phyloP scores from a whole-genome alignment of 2,888 invertebrate species.

The Hyposoter didymator region DNA sequence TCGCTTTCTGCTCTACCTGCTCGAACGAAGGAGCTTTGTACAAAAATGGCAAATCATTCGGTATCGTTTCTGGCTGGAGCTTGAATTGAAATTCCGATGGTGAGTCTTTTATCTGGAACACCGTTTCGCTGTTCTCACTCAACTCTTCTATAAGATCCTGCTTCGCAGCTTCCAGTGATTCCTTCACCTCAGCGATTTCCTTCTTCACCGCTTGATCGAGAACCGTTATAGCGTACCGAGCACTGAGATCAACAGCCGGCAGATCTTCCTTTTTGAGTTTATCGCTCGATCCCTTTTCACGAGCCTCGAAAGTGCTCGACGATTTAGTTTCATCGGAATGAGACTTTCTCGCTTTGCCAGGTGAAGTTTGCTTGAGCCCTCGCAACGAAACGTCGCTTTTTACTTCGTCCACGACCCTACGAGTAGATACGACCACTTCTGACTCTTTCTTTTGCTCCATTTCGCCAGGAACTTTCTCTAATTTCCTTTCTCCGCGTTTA shows the following conservation, averaged over 20 bases:
- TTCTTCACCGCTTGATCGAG: constrained; percentile 87
- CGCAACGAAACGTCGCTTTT: constrained; percentile 68
- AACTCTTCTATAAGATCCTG: constrained; percentile 89
- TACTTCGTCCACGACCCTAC: constrained; percentile 59
- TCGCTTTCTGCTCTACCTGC: constrained; percentile 71
- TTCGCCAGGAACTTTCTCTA: constrained; percentile 46
- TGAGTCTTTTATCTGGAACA: constrained; percentile 87
- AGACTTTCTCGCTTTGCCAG: constrained; percentile 69
- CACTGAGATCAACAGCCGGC: constrained; percentile 80
- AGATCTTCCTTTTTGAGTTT: constrained; percentile 83
- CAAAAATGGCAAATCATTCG: constrained; percentile 86
- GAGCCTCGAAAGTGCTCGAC: constrained; percentile 75
- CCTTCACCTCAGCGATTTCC: constrained; percentile 90
- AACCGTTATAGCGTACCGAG: constrained; percentile 81
- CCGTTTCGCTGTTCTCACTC: constrained; percentile 86
- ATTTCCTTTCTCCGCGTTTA: constrained; percentile 41
- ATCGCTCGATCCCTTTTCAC: constrained; percentile 75
- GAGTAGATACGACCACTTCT: constrained; percentile 76
- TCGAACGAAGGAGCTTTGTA: constrained; percentile 81
- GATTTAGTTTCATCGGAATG: constrained; percentile 72
- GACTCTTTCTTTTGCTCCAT: constrained; percentile 64
- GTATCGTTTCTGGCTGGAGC: constrained; percentile 86
- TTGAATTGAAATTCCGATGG: constrained; percentile 91
- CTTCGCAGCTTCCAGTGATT: constrained; percentile 89
- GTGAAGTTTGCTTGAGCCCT: constrained; percentile 72